Percentiles rank a stretch among this genome's conserved stretches.
phyloP scores from a whole-genome alignment of 2,888 invertebrate genomes.

The Chrysolina haemoptera region DNA sequence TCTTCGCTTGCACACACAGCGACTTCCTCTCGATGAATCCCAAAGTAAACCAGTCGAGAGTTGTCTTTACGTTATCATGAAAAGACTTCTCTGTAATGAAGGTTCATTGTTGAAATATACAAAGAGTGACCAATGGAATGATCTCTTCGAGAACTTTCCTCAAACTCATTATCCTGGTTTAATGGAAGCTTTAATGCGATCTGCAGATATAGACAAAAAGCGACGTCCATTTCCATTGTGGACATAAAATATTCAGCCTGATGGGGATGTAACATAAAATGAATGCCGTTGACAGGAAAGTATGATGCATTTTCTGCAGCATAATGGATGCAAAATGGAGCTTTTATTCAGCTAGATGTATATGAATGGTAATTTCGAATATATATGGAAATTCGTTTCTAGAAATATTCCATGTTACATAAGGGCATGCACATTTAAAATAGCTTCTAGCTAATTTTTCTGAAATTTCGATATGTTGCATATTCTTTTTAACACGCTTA shows the following conservation, averaged over 20 bases:
- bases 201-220: background rate
- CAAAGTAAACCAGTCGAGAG: background rate
- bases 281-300: conserved; percentile 8
- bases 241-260: background rate
- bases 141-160: background rate
- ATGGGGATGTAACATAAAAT: background rate
- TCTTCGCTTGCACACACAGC: background rate
- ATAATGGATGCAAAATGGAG: background rate
- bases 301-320: background rate
- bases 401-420: no score
- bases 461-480: no score
- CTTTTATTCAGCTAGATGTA: background rate
- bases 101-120: background rate
- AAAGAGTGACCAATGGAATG: conserved; percentile 3
- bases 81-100: conserved; percentile 4
- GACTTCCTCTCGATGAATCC: background rate
- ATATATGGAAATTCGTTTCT: background rate
- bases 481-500: no score
- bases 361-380: background rate
- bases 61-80: background rate
- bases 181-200: conserved; percentile 6
- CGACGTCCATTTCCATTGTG: background rate
- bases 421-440: no score
- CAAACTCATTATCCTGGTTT: background rate
- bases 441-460: no score